Base-by-base conservation (phyloP, 1,140 invertebrate genomes). In the Drosophila prosaltans region DNA sequence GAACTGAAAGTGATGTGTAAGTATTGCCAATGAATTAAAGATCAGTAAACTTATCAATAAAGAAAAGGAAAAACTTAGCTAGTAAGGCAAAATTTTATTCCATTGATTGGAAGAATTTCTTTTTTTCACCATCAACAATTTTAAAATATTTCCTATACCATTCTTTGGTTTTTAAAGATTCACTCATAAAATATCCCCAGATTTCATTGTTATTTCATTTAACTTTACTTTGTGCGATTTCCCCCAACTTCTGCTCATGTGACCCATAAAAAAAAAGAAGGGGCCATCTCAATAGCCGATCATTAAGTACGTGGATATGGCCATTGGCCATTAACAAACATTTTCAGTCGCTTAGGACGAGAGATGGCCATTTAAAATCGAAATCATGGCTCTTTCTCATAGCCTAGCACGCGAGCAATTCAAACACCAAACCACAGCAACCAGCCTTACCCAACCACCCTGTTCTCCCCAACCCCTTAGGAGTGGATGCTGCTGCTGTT, bases 1-100 rank as follows among this genome's bases (percentile, higher is more conserved):
- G 94, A 96, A 81, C 93, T 98, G 65, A 96, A 96, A 94, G 95
- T 98, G 80, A 97, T 97, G 95, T 98, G 97, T 97, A 94, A 97
- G 97, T 97, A 92, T 58, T 11, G 9, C 10, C 9, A 16, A 54
- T 48, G 28, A 11, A 40, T 40, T 9, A 40, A 11, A 40, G 16
- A 16, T 16, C 16, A 16, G 16, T 16, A 16, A 16, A 16, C 16
- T 16, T 11, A 40, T 40, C 10, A 40, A 40, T 5, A 40, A 16
- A 16, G 16, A 16, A 16, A 16, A 30, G 28, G 28, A 30, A 30
- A 36, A 36, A 36, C 1, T 6, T 5, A 36, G 2, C 2, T 36
- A 36, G 32, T 36, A 36, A 36, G 28, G 6, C 32, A 36, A 36
- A 36, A 6, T 36, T 4, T 30, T 0, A 30, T 30, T 30, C 4